Evolutionary conservation across 2,888 invertebrate species (phyloP).

Genomic region (Dendrolimus pini): DNA sequence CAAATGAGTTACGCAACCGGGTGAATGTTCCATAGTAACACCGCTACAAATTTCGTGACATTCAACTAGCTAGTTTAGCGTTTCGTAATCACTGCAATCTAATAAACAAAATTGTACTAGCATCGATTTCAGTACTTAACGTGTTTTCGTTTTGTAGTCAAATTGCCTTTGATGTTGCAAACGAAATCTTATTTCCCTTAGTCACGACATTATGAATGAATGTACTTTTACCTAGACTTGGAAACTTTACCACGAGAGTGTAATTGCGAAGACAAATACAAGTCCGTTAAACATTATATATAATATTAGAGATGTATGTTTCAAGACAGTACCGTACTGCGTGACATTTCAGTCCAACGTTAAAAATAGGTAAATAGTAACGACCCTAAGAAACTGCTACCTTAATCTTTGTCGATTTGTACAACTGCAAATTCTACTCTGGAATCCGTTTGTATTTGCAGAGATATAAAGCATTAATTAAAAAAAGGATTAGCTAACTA

Average conservation of each 20-base stretch:
- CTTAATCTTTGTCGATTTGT: too few species aligned
- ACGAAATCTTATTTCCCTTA: slow-evolving; percentile 40
- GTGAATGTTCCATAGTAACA: slow-evolving; percentile 44
- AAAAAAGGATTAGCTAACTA: too few species aligned
- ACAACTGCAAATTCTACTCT: too few species aligned
- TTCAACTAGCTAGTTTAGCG: slow-evolving; percentile 29
- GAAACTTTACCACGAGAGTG: slow-evolving; percentile 33
- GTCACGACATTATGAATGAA: slow-evolving; percentile 48
- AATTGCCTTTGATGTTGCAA: slow-evolving; percentile 36
- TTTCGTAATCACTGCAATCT: slow-evolving; percentile 38
- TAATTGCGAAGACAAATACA: slow-evolving; percentile 41
- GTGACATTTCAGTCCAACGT: slow-evolving; percentile 30
- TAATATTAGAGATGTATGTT: slow-evolving; percentile 30
- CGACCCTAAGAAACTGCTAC: slow-evolving; percentile 25
- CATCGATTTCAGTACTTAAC: slow-evolving; percentile 32
- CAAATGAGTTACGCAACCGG: slow-evolving; percentile 46
- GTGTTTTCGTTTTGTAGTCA: slow-evolving; percentile 19
- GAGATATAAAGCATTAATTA: too few species aligned
- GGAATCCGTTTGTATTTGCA: too few species aligned
- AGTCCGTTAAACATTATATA: slow-evolving; percentile 35
- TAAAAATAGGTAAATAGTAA: slow-evolving; percentile 24
- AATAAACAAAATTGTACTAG: slow-evolving; percentile 33
- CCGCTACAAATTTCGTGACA: slow-evolving; percentile 48
- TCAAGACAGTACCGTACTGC: slow-evolving; percentile 23
- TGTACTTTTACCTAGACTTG: slow-evolving; percentile 40